phyloP scores from a whole-genome alignment of 2,797 vertebrate genomes.

The Coranthus polyacanthus region DNA sequence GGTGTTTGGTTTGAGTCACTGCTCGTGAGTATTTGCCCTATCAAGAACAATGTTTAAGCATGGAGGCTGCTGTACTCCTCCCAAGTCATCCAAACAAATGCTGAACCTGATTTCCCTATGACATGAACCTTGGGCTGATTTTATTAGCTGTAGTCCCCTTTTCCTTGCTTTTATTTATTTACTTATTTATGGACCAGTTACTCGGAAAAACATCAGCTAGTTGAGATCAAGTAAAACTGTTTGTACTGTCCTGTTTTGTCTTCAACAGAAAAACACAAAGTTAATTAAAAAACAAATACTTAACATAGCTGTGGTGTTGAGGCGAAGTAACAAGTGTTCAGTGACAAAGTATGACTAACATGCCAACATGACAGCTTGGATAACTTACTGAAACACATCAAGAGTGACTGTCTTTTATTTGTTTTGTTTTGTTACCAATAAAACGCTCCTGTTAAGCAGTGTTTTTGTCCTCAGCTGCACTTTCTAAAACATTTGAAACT shows the following conservation, averaged over 20 bases:
- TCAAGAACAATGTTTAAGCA: neutral
- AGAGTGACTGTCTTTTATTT: too few relatives aligned
- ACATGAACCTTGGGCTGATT: neutral
- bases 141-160: neutral
- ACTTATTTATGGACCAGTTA: neutral
- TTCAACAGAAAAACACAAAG: conserved; percentile 7
- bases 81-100: neutral
- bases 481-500: too few relatives aligned
- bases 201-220: neutral
- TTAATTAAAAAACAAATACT: conserved; percentile 9
- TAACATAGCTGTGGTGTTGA: neutral
- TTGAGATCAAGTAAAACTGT: neutral
- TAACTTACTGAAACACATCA: too few relatives aligned
- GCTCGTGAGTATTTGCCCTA: neutral
- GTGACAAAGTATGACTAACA: neutral
- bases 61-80: neutral
- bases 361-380: too few relatives aligned
- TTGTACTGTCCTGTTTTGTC: neutral
- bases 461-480: neutral
- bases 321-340: conserved; percentile 4
- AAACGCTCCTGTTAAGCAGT: neutral
- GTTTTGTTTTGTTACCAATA: too few relatives aligned
- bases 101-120: neutral
- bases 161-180: too few relatives aligned
- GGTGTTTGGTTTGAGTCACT: neutral